These are phyloP conservation scores for Abrostola triplasia DNA, from an alignment of 2,888 invertebrate genomes.

Conservation along the genomic window DNA sequence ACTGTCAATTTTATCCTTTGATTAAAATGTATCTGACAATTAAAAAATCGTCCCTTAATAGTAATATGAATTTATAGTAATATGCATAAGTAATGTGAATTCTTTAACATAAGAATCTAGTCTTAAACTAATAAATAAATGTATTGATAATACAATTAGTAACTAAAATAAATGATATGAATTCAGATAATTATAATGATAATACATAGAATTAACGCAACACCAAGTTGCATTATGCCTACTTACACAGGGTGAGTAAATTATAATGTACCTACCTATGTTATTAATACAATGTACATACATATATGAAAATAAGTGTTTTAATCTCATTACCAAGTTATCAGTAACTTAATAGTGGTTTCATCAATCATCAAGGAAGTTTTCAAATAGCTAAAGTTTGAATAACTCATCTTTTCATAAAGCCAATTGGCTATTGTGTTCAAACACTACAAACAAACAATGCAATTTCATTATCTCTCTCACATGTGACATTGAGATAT, in stretches of 20 bases:
- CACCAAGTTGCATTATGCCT: conserved; percentile 47
- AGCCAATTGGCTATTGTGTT: too few relatives aligned
- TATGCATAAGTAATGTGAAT: conserved; percentile 36
- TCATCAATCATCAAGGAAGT: neutral
- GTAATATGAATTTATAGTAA: conserved; percentile 21
- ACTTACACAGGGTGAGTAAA: conserved; percentile 58
- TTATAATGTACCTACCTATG: conserved; percentile 46
- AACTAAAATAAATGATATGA: conserved; percentile 54
- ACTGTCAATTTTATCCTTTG: too few relatives aligned
- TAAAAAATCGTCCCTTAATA: too few relatives aligned
- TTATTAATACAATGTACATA: conserved; percentile 47
- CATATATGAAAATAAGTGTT: conserved; percentile 45
- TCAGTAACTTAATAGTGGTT: neutral
- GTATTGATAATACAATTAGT: conserved; percentile 43
- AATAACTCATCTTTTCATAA: too few relatives aligned
- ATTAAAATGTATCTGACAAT: too few relatives aligned
- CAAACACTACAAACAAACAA: too few relatives aligned
- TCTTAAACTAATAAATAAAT: conserved; percentile 46
- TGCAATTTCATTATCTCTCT: too few relatives aligned
- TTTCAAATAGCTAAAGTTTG: too few relatives aligned
- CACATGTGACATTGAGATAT: too few relatives aligned
- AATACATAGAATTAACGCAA: conserved; percentile 41
- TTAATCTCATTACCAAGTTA: conserved; percentile 25
- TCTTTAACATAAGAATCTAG: conserved; percentile 46
- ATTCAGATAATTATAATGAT: conserved; percentile 37